Percentiles rank a stretch among this genome's conserved stretches.
Conservation (phyloP, 2,888 invertebrate genomes). For the Microctonus hyperodae region DNA sequence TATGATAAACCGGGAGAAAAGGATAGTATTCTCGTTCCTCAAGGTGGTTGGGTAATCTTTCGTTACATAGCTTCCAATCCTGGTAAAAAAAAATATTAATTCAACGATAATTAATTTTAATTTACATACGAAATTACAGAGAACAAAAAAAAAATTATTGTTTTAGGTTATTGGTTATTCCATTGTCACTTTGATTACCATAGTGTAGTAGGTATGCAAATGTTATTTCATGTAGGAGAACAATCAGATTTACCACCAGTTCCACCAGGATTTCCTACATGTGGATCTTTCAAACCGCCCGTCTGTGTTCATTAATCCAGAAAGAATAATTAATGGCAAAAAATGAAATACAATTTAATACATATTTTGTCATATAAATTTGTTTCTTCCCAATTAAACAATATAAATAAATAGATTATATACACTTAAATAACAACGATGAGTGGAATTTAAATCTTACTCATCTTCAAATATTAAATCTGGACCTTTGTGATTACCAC, state of each 20-base stretch:
- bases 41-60: conserved; percentile 87
- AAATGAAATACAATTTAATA: too few species aligned
- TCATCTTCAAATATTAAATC: conserved; percentile 47
- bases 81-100: conserved; percentile 61
- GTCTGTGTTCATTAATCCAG: conserved; percentile 2
- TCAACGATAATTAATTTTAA: too few species aligned
- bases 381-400: conserved; percentile 29
- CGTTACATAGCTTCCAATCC: conserved; percentile 88
- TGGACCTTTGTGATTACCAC: conserved; percentile 49
- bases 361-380: neutral
- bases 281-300: conserved; percentile 76
- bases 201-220: conserved; percentile 85
- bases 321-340: too few species aligned
- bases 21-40: conserved; percentile 88
- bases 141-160: too few species aligned
- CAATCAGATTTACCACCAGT: conserved; percentile 78
- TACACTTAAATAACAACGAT: conserved; percentile 25
- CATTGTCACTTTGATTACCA: conserved; percentile 93
- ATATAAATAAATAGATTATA: conserved; percentile 19
- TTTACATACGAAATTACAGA: neutral
- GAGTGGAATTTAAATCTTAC: neutral
- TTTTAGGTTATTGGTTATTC: conserved; percentile 84
- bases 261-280: conserved; percentile 78
- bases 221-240: conserved; percentile 82
- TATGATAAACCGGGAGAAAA: conserved; percentile 83